These are phyloP conservation scores for Xestia xanthographa DNA, from an alignment of 2,888 invertebrate genomes.

Conservation along the genomic window DNA sequence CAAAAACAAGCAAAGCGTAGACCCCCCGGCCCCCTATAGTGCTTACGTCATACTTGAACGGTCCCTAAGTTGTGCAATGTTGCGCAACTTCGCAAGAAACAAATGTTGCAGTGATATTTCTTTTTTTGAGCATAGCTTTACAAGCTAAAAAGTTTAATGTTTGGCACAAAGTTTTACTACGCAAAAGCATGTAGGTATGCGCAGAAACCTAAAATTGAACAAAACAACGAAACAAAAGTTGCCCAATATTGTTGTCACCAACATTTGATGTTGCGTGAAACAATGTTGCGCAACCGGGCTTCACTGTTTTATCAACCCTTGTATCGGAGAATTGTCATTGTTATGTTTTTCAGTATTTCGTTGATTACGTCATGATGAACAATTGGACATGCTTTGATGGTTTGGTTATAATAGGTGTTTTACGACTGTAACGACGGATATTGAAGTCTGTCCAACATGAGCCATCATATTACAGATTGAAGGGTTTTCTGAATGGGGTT, in stretches of 20 bases:
- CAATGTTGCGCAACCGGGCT: background rate
- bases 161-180: background rate
- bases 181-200: too few relatives aligned
- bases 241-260: background rate
- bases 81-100: background rate
- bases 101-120: background rate
- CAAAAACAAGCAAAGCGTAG: too few relatives aligned
- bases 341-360: background rate
- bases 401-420: background rate
- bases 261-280: background rate
- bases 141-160: background rate
- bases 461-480: background rate
- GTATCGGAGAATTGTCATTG: background rate
- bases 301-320: background rate
- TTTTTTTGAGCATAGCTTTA: background rate
- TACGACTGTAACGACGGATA: background rate
- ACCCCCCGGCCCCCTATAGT: too few relatives aligned
- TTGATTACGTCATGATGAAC: background rate
- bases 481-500: background rate
- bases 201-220: background rate
- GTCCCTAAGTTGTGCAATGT: background rate
- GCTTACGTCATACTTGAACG: too few relatives aligned
- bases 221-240: background rate
- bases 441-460: constrained; percentile 8
- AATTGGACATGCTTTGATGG: background rate